Base-by-base conservation (phyloP, 2,888 invertebrate genomes). In the Hemistola chrysoprasaria region DNA sequence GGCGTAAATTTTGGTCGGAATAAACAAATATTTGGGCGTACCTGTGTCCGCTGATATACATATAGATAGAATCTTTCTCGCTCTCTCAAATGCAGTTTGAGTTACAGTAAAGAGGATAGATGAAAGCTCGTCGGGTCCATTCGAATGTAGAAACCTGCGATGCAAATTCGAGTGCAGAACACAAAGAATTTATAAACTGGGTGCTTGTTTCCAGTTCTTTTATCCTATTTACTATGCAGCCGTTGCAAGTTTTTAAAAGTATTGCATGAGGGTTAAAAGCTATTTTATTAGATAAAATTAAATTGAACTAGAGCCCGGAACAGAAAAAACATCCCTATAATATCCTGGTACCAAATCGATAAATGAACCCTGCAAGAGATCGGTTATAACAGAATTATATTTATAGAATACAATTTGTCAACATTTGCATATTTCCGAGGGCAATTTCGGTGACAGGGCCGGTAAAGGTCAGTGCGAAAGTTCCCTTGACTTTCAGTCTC, bases 401-500 rank as follows among this genome's bases (percentile, higher is more conserved):
- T 58, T 62, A 68, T 54, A 55, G 40, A 50, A 59, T 53, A 59
- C 60, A 69, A 74, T 76, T 72, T 66, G 65, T 74, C 70, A 73
- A 67, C 62, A 67, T 74, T 75, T 68, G 67, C 64, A 59, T 71
- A 66, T 63, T 59, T 61, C 57, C 62, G 56, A 58, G 49, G 60
- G 63, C 56, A 63, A 69, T 72, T 62, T 62, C 46, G 55, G 43
- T 50, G 56, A 56, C 58, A 57, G 56, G 58, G 50, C 47, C 54
- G 28, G 50, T 32, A 75, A 77, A 78, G 74, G 75, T 72, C 69
- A 70, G 51, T 47, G 42, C 16, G 53, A 59, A 62, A 43, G 51
- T 69, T 69, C 61, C 74, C 75, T 78, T 79, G 73, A 73, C 78
- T 76, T 78, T 77, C 65, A 44, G 48, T 39, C 41, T 41, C 50